phyloP scores from a whole-genome alignment of 2,113 vertebrate genomes.

The Aptenodytes forsteri region DNA sequence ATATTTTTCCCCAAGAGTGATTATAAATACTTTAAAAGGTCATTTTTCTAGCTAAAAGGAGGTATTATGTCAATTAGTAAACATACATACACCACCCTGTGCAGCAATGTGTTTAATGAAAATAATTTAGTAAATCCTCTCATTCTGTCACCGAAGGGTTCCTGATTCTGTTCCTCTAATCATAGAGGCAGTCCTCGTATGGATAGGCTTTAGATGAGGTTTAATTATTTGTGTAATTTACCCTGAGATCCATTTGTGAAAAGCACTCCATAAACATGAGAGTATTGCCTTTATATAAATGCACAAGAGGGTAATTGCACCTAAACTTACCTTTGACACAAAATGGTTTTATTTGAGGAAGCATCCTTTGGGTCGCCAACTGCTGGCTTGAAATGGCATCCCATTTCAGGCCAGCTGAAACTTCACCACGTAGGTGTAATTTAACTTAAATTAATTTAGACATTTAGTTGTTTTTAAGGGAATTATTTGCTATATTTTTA shows the following conservation, averaged over 20 bases:
- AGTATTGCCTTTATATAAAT: neutral
- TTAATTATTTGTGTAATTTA: constrained; percentile 20
- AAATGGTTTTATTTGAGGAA: neutral
- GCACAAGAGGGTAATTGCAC: neutral
- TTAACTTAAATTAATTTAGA: constrained; percentile 50
- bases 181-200: neutral
- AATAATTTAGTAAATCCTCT: constrained; percentile 27
- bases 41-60: constrained; percentile 11
- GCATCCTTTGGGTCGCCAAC: neutral
- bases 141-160: neutral
- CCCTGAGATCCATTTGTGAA: neutral
- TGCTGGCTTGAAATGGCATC: neutral
- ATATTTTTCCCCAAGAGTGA: neutral
- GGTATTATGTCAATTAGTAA: neutral
- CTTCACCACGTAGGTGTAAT: neutral
- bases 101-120: neutral
- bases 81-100: neutral
- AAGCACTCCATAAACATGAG: neutral
- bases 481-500: constrained; percentile 48
- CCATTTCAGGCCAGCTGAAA: neutral
- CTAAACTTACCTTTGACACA: neutral
- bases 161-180: neutral
- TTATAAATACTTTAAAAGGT: constrained; percentile 44
- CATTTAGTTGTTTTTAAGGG: neutral
- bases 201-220: neutral